Evolutionary conservation across 1,140 invertebrate species (phyloP), one percentile per base, ranked within the genome.

Genomic region (Galendromus occidentalis): DNA sequence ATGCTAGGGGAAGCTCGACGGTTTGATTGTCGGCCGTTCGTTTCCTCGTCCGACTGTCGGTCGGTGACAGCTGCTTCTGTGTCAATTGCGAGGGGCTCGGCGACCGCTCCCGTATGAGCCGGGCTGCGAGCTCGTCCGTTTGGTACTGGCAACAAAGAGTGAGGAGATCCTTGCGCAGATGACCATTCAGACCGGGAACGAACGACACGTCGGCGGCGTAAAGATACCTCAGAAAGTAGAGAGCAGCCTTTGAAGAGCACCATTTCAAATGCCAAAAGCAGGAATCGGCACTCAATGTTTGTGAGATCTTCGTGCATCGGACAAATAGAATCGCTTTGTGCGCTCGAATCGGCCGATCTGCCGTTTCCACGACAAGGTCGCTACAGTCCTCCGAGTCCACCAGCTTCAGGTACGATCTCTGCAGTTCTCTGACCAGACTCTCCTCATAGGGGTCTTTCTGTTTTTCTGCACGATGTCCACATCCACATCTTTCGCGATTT

Each of bases 121-220:
- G 51, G 5, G 51, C 51, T 18, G 51, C 51, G 25, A 59, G 33
- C 22, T 59, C 51, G 25, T 59, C 51, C 1, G 51, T 59, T 22
- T 59, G 51, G 33, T 59, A 59, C 9, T 59, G 51, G 22, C 51
- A 59, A 9, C 51, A 59, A 1, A 59, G 51, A 17, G 51, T 59
- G 17, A 59, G 51, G 22, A 59, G 51, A 25, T 59, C 51, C 25
- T 59, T 59, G n/a, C 51, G 14, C 1, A 59, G 14, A 1, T 33
- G 51, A 33, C 51, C 51, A 17, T 59, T 33, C 14, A 59, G 14
- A 9, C 51, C 22, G 14, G 51, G 25, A 17, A 59, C 51, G 22
- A 59, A 59, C 9, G 51, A 59, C 14, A 59, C 51, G 9, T 59
- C 51, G 20, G 51, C 51, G 25, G 51, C 51, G 9, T 59, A 59